These are phyloP conservation scores for Catalaphyllia jardinei DNA, from an alignment of 64 coral and sea anemone genomes.

Conservation along the genomic window DNA sequence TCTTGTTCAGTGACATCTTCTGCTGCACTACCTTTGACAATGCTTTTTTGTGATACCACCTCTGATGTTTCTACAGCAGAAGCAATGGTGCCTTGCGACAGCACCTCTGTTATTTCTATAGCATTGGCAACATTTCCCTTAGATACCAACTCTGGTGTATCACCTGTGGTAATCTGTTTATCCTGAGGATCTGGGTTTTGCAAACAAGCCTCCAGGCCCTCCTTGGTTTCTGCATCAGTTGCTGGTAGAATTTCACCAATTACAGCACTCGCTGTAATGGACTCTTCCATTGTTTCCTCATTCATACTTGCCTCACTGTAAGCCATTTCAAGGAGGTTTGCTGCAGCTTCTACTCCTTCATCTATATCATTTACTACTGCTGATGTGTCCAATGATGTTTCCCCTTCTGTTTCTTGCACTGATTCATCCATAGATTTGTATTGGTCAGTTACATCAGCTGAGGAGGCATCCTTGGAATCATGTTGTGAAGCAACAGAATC, in stretches of 20 bases:
- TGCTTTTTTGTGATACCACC: neutral
- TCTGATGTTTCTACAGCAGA: neutral
- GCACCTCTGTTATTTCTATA: neutral
- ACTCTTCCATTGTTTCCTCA: neutral
- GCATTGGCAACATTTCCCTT: neutral
- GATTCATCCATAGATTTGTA: neutral
- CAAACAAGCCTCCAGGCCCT: neutral
- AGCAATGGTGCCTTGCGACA: neutral
- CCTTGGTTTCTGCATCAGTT: neutral
- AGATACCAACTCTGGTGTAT: neutral
- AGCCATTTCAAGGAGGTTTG: conserved; percentile 50
- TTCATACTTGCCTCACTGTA: conserved; percentile 28
- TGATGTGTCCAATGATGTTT: neutral
- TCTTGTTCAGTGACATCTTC: conserved; percentile 4
- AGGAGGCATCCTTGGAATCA: neutral
- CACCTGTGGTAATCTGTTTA: neutral
- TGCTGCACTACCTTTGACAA: neutral
- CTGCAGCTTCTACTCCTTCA: conserved; percentile 41
- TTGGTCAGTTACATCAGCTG: neutral
- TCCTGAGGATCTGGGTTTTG: neutral
- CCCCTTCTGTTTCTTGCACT: neutral
- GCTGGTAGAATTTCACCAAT: conserved; percentile 25
- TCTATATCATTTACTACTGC: neutral
- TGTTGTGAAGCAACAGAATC: conserved; percentile 5
- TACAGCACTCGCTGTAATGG: neutral